phyloP scores from a whole-genome alignment of 2,113 vertebrate genomes.

The Syngnathus typhle region DNA sequence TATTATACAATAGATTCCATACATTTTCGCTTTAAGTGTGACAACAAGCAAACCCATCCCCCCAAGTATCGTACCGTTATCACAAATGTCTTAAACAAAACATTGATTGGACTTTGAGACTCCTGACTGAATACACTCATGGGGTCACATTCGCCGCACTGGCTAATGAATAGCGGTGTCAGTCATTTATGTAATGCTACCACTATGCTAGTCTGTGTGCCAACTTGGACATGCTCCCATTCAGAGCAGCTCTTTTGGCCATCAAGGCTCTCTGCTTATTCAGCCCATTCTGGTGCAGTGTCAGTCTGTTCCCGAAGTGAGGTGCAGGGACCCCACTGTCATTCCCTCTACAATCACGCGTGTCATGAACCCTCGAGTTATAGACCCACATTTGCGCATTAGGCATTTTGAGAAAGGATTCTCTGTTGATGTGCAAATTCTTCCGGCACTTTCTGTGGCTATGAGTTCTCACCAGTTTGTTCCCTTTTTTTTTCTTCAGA shows the following conservation, averaged over 20 bases:
- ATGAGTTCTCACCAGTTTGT: slow-evolving; percentile 22
- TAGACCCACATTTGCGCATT: slow-evolving; percentile 12
- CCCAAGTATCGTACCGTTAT: neutral
- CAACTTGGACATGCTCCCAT: slow-evolving; percentile 27
- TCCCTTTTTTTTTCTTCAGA: slow-evolving; percentile 64
- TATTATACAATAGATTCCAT: neutral
- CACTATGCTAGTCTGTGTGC: slow-evolving; percentile 1
- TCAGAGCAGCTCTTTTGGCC: slow-evolving; percentile 25
- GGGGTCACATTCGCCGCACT: neutral
- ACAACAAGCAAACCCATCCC: neutral
- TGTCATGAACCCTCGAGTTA: slow-evolving; percentile 26
- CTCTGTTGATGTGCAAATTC: neutral
- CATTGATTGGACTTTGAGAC: slow-evolving; percentile 32
- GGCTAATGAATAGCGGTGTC: slow-evolving; percentile 46
- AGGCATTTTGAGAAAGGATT: slow-evolving; percentile 7
- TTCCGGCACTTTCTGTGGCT: slow-evolving; percentile 4
- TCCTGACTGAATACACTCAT: neutral
- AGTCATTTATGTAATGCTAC: slow-evolving; percentile 17
- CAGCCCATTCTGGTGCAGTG: slow-evolving; percentile 51
- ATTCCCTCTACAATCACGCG: slow-evolving; percentile 16
- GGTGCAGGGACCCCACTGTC: slow-evolving; percentile 38
- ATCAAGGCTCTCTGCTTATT: slow-evolving; percentile 53
- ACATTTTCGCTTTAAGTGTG: neutral
- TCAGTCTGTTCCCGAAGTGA: slow-evolving; percentile 54
- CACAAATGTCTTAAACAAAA: neutral